These are phyloP conservation scores for Thereuonema tuberculata DNA, from an alignment of 1,140 invertebrate genomes.

Conservation along the genomic window DNA sequence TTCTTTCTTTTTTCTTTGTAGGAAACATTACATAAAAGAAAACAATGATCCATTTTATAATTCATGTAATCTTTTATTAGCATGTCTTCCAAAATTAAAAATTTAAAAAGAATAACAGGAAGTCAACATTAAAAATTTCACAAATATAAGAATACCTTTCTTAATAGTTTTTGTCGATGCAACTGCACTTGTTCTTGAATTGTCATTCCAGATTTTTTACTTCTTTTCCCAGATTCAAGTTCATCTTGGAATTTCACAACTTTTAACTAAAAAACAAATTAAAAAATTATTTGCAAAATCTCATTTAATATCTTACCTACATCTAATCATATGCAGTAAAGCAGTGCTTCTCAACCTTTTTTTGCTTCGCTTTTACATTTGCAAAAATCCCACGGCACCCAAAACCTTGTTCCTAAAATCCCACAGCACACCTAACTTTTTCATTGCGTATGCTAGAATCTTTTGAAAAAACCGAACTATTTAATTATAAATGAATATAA, in stretches of 20 bases:
- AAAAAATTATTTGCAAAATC: not conserved
- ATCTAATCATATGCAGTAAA: no score
- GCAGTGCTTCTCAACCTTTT: no score
- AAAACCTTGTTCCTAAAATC: no score
- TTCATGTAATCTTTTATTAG: not conserved
- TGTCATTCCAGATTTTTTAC: conserved; percentile 59
- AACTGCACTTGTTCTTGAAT: conserved; percentile 74
- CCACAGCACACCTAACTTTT: no score
- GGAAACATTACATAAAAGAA: no score
- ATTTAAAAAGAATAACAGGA: not conserved
- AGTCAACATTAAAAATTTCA: not conserved
- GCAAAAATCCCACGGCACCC: no score
- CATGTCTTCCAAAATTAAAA: not conserved
- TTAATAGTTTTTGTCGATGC: conserved; percentile 76
- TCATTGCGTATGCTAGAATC: no score
- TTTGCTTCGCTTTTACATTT: no score
- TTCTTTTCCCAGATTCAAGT: conserved; percentile 67
- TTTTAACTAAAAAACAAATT: conserved; percentile 43
- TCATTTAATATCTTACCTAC: not conserved
- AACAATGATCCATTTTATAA: no score
- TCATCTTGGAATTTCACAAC: conserved; percentile 94
- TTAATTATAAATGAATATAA: no score
- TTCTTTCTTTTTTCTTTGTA: no score
- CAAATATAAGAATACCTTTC: conserved; percentile 40
- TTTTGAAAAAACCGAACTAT: conserved; percentile 6